Base-by-base conservation (phyloP, 2,888 invertebrate species). In the Ochropleura leucogaster region DNA sequence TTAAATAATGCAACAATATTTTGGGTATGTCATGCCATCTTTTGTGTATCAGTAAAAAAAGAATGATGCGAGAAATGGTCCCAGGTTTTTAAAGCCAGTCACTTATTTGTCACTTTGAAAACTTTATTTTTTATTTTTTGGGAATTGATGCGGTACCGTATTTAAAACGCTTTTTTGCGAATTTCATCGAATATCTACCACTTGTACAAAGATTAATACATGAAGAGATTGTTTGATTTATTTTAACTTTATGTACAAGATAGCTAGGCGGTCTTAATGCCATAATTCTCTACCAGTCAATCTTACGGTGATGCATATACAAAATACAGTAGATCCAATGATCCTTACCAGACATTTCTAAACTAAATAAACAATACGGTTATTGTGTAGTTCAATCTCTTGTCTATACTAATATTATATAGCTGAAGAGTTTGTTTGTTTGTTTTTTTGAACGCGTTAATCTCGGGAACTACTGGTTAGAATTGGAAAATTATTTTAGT, bases 81-180 rank as follows among this genome's bases (percentile, higher is more conserved):
- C 8, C 18, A 12, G 18, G 8, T 51, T 57, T 63, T 64, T 20
- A 59, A 68, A 77, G 16, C 64, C 30, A 44, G 65, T 53, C 44
- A 20, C 12, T 74, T 55, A 49, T 49, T 46, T 46, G 53, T 60
- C 7, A 65, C 70, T 77, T 53, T 6, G 4, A 55, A 30, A 44
- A 55, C n/a, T n/a, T 40, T 12, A 2, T 40, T 20, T 9, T n/a
- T 78, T 30, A 7, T 57, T 60, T 75, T 40, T 40, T 20, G 16
- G 10, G 12, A 16, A n/a, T 69, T 4, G 14, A 44, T 60, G 18
- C 12, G 51, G 18, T 14, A 20, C 14, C 18, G 20, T 44, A 40
- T 16, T 40, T 51, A 46, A 18, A 44, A 14, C 9, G 16, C 4
- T n/a, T 10, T 70, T 30, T 40, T 46, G 10, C 30, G 10, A 1